Evolutionary conservation across 2,888 invertebrate species (phyloP), one percentile per base, ranked within the genome.

Genomic region (Polyommatus iphigenia): DNA sequence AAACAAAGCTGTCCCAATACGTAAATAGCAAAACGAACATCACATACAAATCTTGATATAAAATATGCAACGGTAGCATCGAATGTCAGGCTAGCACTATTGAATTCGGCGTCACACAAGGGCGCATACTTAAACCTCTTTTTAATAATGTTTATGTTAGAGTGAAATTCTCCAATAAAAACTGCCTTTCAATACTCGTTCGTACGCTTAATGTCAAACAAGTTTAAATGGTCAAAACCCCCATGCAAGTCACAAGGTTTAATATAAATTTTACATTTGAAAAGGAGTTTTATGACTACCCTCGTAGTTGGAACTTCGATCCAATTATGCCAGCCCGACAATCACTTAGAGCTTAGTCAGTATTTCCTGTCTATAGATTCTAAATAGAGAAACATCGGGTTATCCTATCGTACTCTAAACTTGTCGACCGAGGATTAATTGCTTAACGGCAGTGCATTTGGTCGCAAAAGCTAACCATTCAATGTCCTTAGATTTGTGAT

Each of bases 331-430:
- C 20, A 67, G 67, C 67, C 67, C 32, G 15, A 15, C 29, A 24
- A 4, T n/a, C 62, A 24, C 62, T 24, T 59, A 24, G 20, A 24
- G 20, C 20, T 62, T 62, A 62, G 67, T 67, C 67, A 67, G 67
- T 54, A 75, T 18, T 75, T 50, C 41, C 32, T 77, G 57, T 8
- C 77, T 77, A 73, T 36, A 20, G 72, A 59, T 72, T 59, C 77
- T 73, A 72, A 72, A 80, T 79, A 79, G 77, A 77, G 71, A 80
- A 78, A 80, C 77, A 62, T 80, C 77, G 86, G 80, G 78, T 89
- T 89, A 91, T 89, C 88, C 89, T 92, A 82, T 90, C 87, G 86
- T 87, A 88, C 87, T 83, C 85, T 89, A 90, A 50, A 91, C 90
- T 85, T 85, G 87, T 85, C 85, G 89, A 90, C 87, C 84, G 83